Conservation (phyloP, 92 coral and sea anemone genomes). For the Actinernus sp. region DNA sequence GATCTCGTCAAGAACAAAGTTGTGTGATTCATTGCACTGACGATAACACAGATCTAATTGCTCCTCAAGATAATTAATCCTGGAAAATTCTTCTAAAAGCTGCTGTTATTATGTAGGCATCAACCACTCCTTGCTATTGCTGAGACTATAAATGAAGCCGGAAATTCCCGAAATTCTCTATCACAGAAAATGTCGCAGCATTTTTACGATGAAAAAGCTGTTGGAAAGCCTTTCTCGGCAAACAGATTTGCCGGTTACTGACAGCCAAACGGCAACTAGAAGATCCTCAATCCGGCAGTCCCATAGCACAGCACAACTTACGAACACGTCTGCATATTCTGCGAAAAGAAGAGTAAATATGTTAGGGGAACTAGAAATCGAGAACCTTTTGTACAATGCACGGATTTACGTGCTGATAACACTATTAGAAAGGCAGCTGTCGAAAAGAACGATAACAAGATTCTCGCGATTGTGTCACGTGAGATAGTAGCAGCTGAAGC, state of each 20-base stretch:
- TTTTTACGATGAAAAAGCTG: constrained; percentile 28
- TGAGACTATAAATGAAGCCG: constrained; percentile 17
- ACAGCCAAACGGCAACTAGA: too few relatives aligned
- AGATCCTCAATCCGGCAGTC: too few relatives aligned
- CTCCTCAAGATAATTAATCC: constrained; percentile 15
- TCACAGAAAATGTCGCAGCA: constrained; percentile 37
- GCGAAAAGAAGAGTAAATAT: constrained; percentile 23
- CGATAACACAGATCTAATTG: constrained; percentile 4
- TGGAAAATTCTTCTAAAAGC: constrained; percentile 29
- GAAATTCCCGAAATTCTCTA: constrained; percentile 15
- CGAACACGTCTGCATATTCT: constrained; percentile 26
- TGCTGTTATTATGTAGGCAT: constrained; percentile 12
- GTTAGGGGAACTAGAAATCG: constrained; percentile 16
- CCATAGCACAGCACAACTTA: constrained; percentile 21
- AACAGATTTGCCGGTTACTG: too few relatives aligned
- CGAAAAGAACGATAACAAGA: constrained; percentile 19
- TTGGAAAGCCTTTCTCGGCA: too few relatives aligned
- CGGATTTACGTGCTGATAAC: constrained; percentile 19
- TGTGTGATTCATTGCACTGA: constrained; percentile 17
- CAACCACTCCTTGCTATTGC: constrained; percentile 18
- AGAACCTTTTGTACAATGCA: constrained; percentile 12
- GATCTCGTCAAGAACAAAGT: background rate
- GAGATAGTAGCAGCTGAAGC: constrained; percentile 41
- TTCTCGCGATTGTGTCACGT: constrained; percentile 16
- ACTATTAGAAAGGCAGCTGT: constrained; percentile 2